Evolutionary conservation across 2,797 vertebrate genomes (phyloP), one percentile per base, ranked within the genome.

Genomic region (Nannoperca australis): DNA sequence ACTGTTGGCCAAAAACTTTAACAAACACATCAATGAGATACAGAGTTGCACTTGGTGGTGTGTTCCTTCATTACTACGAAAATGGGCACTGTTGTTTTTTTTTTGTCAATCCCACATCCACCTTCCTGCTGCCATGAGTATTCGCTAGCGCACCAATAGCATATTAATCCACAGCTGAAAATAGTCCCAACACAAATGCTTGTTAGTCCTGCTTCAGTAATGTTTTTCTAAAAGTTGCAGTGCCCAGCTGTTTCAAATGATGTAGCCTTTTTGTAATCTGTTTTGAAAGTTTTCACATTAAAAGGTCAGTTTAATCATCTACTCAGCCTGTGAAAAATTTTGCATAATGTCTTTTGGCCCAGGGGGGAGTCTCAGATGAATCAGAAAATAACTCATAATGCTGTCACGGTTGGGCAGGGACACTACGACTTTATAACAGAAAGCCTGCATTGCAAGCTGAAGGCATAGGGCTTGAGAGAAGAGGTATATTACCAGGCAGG

Each of bases 211-310:
- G 9, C 15, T 14, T 24, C 4, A 51, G 22, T 24, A 38, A 38
- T 38, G 22, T 22, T 53, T 27, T 27, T 8, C 20, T 49, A 49
- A 49, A 47, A 47, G 17, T 17, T 2, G 3, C 45, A 20, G 45
- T 47, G 18, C 17, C 45, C 45, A 47, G 18, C 45, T 47, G 44
- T 45, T 45, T 45, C 3, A 34, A 44, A 36, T 32, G 10, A 32
- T 62, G 51, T n/a, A 11, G 3, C 34, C 1, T 51, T 49, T 34
- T 22, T 1, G 5, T 6, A 20, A 18, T 6, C 12, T 27, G 10
- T 53, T 51, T 61, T 71, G 13, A 60, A 20, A 60, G 45, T 47
- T 58, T 36, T 18, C 30, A 36, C 20, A 70, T 13, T 14, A 56
- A 18, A 58, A 58, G 24, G 30, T 58, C 20, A 12, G 4, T 18